Base-by-base conservation (phyloP, 2,888 invertebrate genomes). In the Drosophila suboccidentalis region DNA sequence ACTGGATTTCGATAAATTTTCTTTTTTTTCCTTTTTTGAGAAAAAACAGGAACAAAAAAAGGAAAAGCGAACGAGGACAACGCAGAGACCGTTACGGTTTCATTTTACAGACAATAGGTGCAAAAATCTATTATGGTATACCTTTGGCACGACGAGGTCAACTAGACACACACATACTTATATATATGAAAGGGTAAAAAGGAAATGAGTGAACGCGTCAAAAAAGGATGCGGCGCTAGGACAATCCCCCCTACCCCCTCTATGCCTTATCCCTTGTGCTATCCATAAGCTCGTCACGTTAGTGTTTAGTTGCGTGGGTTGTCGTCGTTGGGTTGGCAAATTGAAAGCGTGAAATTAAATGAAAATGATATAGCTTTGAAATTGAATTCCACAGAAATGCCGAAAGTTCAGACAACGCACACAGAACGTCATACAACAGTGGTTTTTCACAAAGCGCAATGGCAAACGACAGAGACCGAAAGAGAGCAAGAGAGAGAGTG, bases 311-410 rank as follows among this genome's bases (percentile, higher is more conserved):
- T 50, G 49, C 65, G 61, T 71, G 61, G 53, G 70, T 39, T 49
- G 51, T 50, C 38, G 66, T 59, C 43, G 54, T 57, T 69, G 65
- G 77, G 77, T 67, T 79, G 78, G 74, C 71, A 88, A 86, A 86
- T 86, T 88, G 80, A 88, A 88, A 86, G 83, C 83, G 83, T 82
- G 75, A 84, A 88, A 84, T 86, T 88, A 84, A 84, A 82, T 88
- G 86, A 88, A 84, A 88, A 82, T 84, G 83, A 86, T 88, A 88
- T 82, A 75, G 89, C 89, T 88, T 88, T 88, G 83, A 88, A 84
- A 84, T 84, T 82, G 74, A 88, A 84, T 88, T 88, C 86, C 88
- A 72, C 61, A 85, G 79, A 83, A 85, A 88, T 88, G 86, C 86
- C 86, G 19, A 83, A 87, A 87, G 76, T 87, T 85, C 67, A 64